Percentiles rank a stretch among this genome's conserved stretches.
Conservation (phyloP, 1,140 invertebrate species). For the Pomacea maculata region DNA sequence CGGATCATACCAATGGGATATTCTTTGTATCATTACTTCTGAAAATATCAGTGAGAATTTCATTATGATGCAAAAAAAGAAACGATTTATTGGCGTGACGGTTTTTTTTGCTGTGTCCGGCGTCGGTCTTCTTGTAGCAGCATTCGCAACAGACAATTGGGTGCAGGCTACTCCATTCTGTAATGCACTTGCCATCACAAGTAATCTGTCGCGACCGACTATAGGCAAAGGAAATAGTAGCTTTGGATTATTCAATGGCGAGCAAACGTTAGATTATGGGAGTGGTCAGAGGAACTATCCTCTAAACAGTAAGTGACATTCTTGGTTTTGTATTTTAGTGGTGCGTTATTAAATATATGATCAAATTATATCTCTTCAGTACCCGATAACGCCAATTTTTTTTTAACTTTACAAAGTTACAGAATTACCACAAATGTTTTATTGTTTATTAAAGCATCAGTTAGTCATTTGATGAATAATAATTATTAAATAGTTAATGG, state of each 20-base stretch:
- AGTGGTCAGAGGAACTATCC: conserved; percentile 27
- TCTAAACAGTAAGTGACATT: conserved; percentile 26
- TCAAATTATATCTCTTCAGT: not conserved
- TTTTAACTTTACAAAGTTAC: not conserved
- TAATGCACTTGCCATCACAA: conserved; percentile 23
- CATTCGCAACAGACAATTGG: conserved; percentile 89
- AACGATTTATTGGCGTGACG: conserved; percentile 82
- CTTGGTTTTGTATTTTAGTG: not conserved
- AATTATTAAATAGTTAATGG: too few species aligned
- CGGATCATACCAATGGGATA: too few species aligned
- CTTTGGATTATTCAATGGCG: conserved; percentile 47
- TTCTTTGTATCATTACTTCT: too few species aligned
- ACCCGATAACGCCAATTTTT: not conserved
- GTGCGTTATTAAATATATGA: not conserved
- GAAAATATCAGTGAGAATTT: too few species aligned
- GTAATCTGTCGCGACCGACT: not conserved
- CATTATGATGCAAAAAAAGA: conserved; percentile 36
- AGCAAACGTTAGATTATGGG: conserved; percentile 35
- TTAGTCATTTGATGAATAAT: not conserved
- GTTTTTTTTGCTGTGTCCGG: conserved; percentile 86
- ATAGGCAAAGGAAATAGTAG: conserved; percentile 25
- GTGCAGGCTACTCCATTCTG: conserved; percentile 79
- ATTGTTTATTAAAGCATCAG: not conserved
- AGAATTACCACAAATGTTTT: not conserved
- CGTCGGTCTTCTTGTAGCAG: conserved; percentile 82